Base-by-base conservation (phyloP, 1,140 invertebrate genomes). In the Copidosoma floridanum region DNA sequence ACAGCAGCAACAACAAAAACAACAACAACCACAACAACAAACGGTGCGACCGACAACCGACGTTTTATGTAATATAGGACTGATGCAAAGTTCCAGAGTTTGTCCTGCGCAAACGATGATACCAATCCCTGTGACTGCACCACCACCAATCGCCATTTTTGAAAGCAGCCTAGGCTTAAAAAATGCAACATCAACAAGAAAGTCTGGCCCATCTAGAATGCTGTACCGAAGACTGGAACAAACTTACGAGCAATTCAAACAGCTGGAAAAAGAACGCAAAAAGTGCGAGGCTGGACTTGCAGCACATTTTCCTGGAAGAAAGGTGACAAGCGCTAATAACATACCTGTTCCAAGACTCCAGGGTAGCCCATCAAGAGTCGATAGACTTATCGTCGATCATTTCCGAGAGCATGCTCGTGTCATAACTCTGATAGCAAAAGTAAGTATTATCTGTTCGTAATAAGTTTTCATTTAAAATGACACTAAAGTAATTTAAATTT, bases 251-350 rank as follows among this genome's bases (percentile, higher is more conserved):
- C 90, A 93, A 68, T 93, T 92, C 76, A 87, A 89, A 60, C 86
- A 89, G 63, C 71, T 93, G 27, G 92, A 93, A 70, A 89, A 90
- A 55, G 91, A 93, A 73, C 79, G 92, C 3, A 93, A 94, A 71
- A 90, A 91, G 68, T 93, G 90, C 4, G 92, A 94, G 71, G 91
- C 91, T 3, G 87, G 91, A 53, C 76, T 94, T 20, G 91, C 91
- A 1, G 80, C 90, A 4, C 87, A 90, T 63, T 90, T 92, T 72
- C 89, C 90, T 10, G 90, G 91, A 0, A 87, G 90, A 63, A 88
- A 89, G 64, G 89, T 94, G 1, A 91, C 89, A 10, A 91, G 89
- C 20, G 85, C 88, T 23, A 94, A 94, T 75, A 91, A 87, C 55
- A 88, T 92, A 47, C 89, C 88, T 1, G 88, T 92, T 46, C 91